A percentile compares a stretch with the other conserved stretches of the same genome.
phyloP scores from a whole-genome alignment of 2,888 invertebrate genomes.

The Gonocerus acuteangulatus region DNA sequence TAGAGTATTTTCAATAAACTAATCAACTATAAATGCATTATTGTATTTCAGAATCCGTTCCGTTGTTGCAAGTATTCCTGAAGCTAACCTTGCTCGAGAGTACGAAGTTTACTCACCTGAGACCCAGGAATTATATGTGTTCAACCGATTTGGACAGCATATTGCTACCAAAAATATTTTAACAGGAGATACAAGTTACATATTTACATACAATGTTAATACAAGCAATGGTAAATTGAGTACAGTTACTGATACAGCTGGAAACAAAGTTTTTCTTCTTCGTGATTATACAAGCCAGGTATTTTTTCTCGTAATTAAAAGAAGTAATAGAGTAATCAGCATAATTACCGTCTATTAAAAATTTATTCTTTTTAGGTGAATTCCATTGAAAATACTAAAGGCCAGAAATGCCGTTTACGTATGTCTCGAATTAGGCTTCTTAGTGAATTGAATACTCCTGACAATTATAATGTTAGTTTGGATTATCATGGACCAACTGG shows the following conservation, averaged over 20 bases:
- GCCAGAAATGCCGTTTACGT: slow-evolving; percentile 78
- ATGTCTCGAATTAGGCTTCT: slow-evolving; percentile 91
- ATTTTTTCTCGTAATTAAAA: not conserved
- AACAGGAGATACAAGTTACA: slow-evolving; percentile 87
- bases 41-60: slow-evolving; percentile 60
- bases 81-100: slow-evolving; percentile 71
- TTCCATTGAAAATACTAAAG: slow-evolving; percentile 88
- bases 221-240: slow-evolving; percentile 92
- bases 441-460: slow-evolving; percentile 82
- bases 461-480: slow-evolving; percentile 88
- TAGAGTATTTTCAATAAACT: too few species aligned
- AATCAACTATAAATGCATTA: too few species aligned
- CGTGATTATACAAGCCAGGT: slow-evolving; percentile 71
- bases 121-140: slow-evolving; percentile 88
- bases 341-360: not conserved
- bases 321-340: not conserved
- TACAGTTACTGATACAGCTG: slow-evolving; percentile 87
- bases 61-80: slow-evolving; percentile 82
- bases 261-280: slow-evolving; percentile 76
- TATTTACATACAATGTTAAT: slow-evolving; percentile 92
- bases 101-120: slow-evolving; percentile 88
- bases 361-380: slow-evolving; percentile 55
- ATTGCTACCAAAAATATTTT: slow-evolving; percentile 87
- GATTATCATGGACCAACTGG: slow-evolving; percentile 89
- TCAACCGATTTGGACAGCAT: slow-evolving; percentile 92